Conservation (phyloP, 2,113 vertebrate genomes). For the Ciconia boyciana region DNA sequence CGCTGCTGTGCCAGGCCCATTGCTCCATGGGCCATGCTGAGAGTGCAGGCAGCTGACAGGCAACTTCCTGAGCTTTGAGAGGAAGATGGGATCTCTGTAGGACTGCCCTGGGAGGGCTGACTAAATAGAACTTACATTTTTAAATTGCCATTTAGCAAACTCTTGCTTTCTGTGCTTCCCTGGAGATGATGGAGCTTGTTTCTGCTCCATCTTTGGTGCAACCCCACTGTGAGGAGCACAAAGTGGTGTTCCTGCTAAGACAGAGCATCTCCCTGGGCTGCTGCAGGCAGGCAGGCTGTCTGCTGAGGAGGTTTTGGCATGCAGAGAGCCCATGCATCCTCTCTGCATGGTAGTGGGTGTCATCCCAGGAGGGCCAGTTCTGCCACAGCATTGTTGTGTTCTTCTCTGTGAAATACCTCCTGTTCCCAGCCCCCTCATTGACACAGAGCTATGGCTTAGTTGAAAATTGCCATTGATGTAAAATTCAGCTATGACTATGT, state of each 20-base stretch:
- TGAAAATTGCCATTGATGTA: slow-evolving; percentile 42
- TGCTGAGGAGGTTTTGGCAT: background rate
- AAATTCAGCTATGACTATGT: slow-evolving; percentile 28
- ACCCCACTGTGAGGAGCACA: background rate
- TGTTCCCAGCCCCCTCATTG: slow-evolving; percentile 15
- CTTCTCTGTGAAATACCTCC: slow-evolving; percentile 5
- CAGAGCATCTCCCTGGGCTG: background rate
- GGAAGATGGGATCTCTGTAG: background rate
- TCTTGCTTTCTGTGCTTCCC: background rate
- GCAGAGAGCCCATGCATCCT: background rate
- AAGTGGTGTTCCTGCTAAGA: background rate
- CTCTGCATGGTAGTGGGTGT: background rate
- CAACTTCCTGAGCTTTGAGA: background rate
- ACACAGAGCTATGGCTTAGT: background rate
- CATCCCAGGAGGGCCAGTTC: slow-evolving; percentile 4
- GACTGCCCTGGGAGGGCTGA: background rate
- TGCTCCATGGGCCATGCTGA: background rate
- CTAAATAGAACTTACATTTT: background rate
- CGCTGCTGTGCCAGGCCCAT: background rate
- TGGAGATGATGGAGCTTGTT: background rate
- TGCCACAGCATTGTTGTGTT: background rate
- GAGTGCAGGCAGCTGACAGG: background rate
- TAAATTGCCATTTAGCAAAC: background rate
- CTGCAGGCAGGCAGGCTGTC: background rate
- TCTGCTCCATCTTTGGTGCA: background rate